Percentiles rank a stretch among this genome's conserved stretches.
Evolutionary conservation across 30 jellyfish, hydroid and myxozoan species (phyloP).

Genomic region (Cassiopea andromeda): DNA sequence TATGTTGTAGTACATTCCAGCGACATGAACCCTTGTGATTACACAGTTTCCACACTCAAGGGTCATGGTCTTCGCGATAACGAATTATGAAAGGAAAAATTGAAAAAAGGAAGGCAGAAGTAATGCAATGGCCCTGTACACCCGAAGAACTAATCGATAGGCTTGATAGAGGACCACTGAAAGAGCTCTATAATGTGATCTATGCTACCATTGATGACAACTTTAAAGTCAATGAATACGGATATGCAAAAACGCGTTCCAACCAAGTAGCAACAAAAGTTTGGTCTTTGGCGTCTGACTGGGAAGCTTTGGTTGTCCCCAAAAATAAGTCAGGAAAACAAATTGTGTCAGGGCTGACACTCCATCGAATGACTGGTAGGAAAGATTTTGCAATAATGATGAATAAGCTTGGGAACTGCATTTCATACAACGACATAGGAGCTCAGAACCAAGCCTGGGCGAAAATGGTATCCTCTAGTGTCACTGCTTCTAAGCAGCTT

Average conservation of each 20-base stretch:
- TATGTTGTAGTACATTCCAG: constrained; percentile 42
- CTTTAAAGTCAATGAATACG: constrained; percentile 12
- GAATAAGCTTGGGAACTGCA: constrained; percentile 57
- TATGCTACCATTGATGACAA: constrained; percentile 44
- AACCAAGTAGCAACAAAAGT: constrained; percentile 40
- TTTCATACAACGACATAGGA: constrained; percentile 48
- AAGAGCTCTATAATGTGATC: constrained; percentile 50
- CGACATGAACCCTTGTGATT: constrained; percentile 60
- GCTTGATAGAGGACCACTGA: constrained; percentile 34
- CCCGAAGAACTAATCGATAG: constrained; percentile 32
- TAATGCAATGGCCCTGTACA: constrained; percentile 14
- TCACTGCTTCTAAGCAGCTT: constrained; percentile 14
- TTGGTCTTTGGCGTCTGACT: constrained; percentile 37
- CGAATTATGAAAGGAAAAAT: neutral
- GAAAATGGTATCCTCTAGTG: constrained; percentile 38
- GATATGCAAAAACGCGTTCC: constrained; percentile 14
- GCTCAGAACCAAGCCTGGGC: constrained; percentile 65
- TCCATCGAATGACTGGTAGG: constrained; percentile 45
- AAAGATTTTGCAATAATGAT: constrained; percentile 41
- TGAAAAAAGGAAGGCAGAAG: neutral
- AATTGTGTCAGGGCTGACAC: constrained; percentile 45
- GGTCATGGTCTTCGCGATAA: constrained; percentile 65
- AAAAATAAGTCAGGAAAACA: constrained; percentile 27
- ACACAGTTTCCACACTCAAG: constrained; percentile 52
- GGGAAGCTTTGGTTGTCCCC: constrained; percentile 43